A percentile compares a stretch with the other conserved stretches of the same genome.
These are phyloP conservation scores for Euschistus heros DNA, from an alignment of 1,140 invertebrate genomes.

Conservation along the genomic window DNA sequence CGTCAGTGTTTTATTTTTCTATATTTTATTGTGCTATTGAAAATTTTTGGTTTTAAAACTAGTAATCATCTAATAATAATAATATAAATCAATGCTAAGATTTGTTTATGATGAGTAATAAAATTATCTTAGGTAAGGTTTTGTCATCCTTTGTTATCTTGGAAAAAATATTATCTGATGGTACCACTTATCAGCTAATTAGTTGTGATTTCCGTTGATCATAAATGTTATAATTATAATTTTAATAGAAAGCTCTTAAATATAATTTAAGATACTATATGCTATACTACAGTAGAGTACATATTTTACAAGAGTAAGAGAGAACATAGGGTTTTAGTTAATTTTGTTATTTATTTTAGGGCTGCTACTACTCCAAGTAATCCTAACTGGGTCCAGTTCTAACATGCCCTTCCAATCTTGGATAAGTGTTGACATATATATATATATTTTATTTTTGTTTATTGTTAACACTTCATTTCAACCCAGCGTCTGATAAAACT, in stretches of 20 bases:
- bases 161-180: no score
- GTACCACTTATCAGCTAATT: no score
- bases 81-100: no score
- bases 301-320: background rate
- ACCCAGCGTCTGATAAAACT: background rate
- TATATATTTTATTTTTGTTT: slow-evolving; percentile 10
- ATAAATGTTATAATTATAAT: no score
- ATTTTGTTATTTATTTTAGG: slow-evolving; percentile 33
- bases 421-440: background rate
- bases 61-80: no score
- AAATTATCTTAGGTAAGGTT: no score
- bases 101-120: no score
- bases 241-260: background rate
- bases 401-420: slow-evolving; percentile 32
- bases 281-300: background rate
- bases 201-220: no score
- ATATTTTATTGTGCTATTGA: no score
- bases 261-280: background rate
- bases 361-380: slow-evolving; percentile 40
- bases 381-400: slow-evolving; percentile 63
- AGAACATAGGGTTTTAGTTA: background rate
- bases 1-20: no score
- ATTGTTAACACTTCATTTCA: background rate
- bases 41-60: no score
- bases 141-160: no score